A percentile compares a stretch with the other conserved stretches of the same genome.
These are phyloP conservation scores for Pandion haliaetus DNA, from an alignment of 2,113 vertebrate genomes.

Conservation along the genomic window DNA sequence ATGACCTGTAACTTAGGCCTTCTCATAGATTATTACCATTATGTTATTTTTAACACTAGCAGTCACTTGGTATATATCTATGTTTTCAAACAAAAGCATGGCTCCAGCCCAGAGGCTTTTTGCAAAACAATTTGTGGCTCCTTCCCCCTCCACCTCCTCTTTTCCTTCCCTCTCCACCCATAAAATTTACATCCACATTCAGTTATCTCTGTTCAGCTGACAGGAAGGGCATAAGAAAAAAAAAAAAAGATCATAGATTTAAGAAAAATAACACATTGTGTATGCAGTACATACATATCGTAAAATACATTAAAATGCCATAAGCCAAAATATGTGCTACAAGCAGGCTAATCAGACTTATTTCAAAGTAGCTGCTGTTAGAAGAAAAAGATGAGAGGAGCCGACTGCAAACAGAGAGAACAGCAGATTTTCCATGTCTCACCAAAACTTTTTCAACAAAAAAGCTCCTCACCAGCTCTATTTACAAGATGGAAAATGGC, in stretches of 20 bases:
- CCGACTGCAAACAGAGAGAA: background rate
- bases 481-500: background rate
- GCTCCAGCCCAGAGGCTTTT: constrained; percentile 8
- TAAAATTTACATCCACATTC: background rate
- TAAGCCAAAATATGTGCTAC: background rate
- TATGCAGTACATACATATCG: background rate
- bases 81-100: constrained; percentile 37
- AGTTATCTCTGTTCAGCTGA: background rate
- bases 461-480: background rate
- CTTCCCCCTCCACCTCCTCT: constrained; percentile 21
- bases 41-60: background rate
- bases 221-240: background rate
- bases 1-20: background rate
- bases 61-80: background rate
- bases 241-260: background rate
- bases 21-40: background rate
- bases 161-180: constrained; percentile 48
- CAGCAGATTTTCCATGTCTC: background rate
- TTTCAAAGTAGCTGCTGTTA: background rate
- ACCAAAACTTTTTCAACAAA: background rate
- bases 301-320: background rate
- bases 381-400: background rate
- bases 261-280: background rate
- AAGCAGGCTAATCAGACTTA: background rate
- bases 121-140: constrained; percentile 14